Conservation (phyloP, 2,888 invertebrate genomes). For the Parnassius glacialis region DNA sequence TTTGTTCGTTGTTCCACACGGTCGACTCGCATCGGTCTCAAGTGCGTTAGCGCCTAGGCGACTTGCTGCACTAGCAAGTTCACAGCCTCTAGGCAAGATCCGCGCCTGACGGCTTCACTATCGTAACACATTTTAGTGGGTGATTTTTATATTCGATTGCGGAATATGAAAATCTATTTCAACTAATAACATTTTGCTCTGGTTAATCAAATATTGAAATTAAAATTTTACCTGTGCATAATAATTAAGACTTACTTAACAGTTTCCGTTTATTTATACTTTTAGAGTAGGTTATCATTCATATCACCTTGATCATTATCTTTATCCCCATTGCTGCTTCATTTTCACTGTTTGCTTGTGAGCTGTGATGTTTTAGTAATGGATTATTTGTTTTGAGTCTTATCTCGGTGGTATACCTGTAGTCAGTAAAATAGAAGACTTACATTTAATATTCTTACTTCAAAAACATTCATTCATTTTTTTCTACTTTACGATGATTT, state of each 20-base stretch:
- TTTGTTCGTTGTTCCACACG: conserved; percentile 7
- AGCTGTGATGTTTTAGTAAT: conserved; percentile 72
- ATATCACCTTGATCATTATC: conserved; percentile 50
- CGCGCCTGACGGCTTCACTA: conserved; percentile 55
- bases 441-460: conserved; percentile 18
- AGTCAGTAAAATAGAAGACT: conserved; percentile 27
- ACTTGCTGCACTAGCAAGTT: conserved; percentile 78
- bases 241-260: conserved; percentile 29
- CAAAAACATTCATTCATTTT: conserved; percentile 8
- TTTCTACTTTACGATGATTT: conserved; percentile 1
- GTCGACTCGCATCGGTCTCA: conserved; percentile 25
- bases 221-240: conserved; percentile 36
- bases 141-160: conserved; percentile 68
- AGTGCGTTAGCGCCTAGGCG: conserved; percentile 68
- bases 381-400: conserved; percentile 55
- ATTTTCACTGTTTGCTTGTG: conserved; percentile 63
- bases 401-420: conserved; percentile 36
- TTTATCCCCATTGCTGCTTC: conserved; percentile 54
- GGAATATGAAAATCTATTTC: conserved; percentile 76
- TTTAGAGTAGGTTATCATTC: conserved; percentile 60
- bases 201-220: conserved; percentile 39
- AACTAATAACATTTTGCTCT: conserved; percentile 63
- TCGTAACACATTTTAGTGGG: conserved; percentile 64
- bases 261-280: conserved; percentile 35
- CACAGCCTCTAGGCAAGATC: conserved; percentile 64